These are phyloP conservation scores for Phalacrocorax pelagicus DNA, from an alignment of 2,113 vertebrate species.

Conservation along the genomic window DNA sequence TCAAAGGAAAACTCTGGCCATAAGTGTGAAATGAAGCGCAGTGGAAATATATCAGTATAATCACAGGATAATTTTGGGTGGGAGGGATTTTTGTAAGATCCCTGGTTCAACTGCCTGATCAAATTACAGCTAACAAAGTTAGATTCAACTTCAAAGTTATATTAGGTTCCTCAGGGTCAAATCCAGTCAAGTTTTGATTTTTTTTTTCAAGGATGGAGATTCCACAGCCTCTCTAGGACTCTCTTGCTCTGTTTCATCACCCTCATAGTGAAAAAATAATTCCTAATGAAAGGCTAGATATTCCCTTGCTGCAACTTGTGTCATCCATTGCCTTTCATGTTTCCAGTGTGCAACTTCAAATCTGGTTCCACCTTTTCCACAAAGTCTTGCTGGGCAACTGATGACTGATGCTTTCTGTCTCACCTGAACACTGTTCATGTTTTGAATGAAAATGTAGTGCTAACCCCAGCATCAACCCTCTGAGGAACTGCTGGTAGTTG, in stretches of 20 bases:
- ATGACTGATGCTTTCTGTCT: neutral
- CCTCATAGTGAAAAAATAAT: neutral
- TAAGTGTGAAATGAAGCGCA: neutral
- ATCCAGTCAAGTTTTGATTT: neutral
- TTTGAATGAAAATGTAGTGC: neutral
- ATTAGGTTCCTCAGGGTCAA: neutral
- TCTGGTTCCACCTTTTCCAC: neutral
- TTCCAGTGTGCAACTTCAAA: neutral
- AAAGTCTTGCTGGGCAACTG: neutral
- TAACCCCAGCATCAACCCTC: neutral
- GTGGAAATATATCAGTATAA: neutral
- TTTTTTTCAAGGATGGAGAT: neutral
- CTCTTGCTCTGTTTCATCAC: neutral
- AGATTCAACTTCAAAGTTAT: neutral
- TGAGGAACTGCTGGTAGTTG: neutral
- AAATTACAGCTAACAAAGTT: neutral
- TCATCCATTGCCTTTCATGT: neutral
- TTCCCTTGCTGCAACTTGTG: neutral
- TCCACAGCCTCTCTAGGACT: neutral
- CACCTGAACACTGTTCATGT: neutral
- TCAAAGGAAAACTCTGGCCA: neutral
- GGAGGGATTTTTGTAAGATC: neutral
- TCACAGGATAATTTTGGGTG: neutral
- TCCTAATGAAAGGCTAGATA: neutral
- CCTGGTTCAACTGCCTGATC: neutral